These are phyloP conservation scores for Harpagifer antarcticus DNA, from an alignment of 2,797 vertebrate genomes.

Conservation along the genomic window DNA sequence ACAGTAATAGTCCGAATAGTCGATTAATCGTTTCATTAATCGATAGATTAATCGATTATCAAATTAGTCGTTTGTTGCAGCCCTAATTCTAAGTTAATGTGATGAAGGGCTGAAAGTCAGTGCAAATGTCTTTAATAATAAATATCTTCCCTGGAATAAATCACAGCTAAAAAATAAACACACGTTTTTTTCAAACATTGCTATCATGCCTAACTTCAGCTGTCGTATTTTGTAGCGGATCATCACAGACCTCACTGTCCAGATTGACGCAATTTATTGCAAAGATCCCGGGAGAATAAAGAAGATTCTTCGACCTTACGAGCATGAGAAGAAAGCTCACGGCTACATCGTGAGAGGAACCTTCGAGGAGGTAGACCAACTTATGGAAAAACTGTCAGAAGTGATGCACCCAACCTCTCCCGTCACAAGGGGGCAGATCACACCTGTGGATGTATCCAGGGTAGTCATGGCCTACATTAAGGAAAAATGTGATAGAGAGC, in stretches of 20 bases:
- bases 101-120: too few relatives aligned
- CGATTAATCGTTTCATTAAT: too few relatives aligned
- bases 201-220: background rate
- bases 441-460: slow-evolving; percentile 42
- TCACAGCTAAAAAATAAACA: too few relatives aligned
- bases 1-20: too few relatives aligned
- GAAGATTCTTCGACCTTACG: slow-evolving; percentile 9
- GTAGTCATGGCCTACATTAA: slow-evolving; percentile 72
- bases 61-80: too few relatives aligned
- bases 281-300: background rate
- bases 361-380: slow-evolving; percentile 46
- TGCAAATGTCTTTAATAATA: too few relatives aligned
- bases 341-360: slow-evolving; percentile 49
- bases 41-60: too few relatives aligned
- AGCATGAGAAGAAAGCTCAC: rapidly evolving
- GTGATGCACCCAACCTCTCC: background rate
- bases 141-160: too few relatives aligned
- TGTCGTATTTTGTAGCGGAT: slow-evolving; percentile 62
- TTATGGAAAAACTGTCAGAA: background rate
- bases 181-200: too few relatives aligned
- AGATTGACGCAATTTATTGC: slow-evolving; percentile 23
- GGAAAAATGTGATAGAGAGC: slow-evolving; percentile 47
- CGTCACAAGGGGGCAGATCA: background rate
- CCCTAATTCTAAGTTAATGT: too few relatives aligned
- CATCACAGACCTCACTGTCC: slow-evolving; percentile 52